Evolutionary conservation across 2,113 vertebrate genomes (phyloP), one percentile per base, ranked within the genome.

Genomic region (Ibidorhyncha struthersii): DNA sequence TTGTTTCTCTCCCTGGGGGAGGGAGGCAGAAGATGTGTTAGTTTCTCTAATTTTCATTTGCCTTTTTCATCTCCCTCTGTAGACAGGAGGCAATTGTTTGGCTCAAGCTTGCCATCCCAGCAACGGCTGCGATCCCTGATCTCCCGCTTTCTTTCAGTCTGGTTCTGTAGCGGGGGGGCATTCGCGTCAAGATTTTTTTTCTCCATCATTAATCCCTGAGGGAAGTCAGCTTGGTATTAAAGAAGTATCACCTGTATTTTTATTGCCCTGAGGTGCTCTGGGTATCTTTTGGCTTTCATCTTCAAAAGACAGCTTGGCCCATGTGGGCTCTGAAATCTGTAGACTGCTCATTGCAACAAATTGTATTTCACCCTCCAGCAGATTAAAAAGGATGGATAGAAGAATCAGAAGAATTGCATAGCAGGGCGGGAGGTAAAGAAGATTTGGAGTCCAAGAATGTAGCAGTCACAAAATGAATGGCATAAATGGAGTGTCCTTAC

Each of bases 251-350:
- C 95, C 93, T 93, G 84, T 93, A 50, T 94, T 96, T 94, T 96
- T 53, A 38, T 70, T 96, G 92, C 91, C 84, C 93, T 50, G 84
- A 80, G 50, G 78, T 87, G 77, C 58, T 93, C 67, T 78, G 94
- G 78, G n/a, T 94, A 63, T 91, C 89, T 91, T 93, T 82, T 95
- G 93, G 84, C 62, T 96, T 97, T 97, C 94, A 87, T 97, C 95
- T 97, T 94, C 84, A 93, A 85, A 96, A 94, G 91, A 76, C 83
- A 76, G 77, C 93, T 96, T 96, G 95, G 87, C 78, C 93, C 87
- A 43, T 93, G 84, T 88, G 73, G 84, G 81, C 73, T 93, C 84
- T 89, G 93, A 95, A 95, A 94, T 94, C 96, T 96, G 61, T 89
- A 91, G 89, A 36, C 74, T 95, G 81, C 66, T 95, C 86, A 62